Evolutionary conservation across 2,888 invertebrate species (phyloP), one percentile per base, ranked within the genome.

Genomic region (Latrodectus elegans): DNA sequence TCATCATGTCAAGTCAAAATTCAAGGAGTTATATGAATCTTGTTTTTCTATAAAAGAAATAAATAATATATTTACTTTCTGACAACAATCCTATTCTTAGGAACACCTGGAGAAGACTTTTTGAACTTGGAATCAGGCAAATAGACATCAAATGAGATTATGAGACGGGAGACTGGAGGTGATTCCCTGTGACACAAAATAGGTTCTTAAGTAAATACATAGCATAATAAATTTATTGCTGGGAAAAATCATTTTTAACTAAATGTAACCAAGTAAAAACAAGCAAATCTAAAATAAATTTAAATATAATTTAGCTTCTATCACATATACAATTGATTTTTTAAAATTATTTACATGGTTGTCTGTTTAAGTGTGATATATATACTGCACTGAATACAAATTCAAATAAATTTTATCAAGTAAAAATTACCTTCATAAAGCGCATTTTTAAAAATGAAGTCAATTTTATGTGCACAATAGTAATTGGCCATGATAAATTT

Each of bases 81-180:
- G 49, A 88, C 79, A 60, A 84, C 68, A n/a, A 88, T 80, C 72
- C 84, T 83, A 67, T 80, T 52, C 14, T 88, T 84, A 22, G 88
- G 88, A 15, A 84, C 49, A 17, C 12, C 52, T 38, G 88, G 88
- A 64, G 22, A 64, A 15, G 88, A 70, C 64, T 79, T 84, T 67
- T 67, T 74, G 67, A 79, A 84, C 12, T 75, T 68, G 15, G 72
- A 64, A 51, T 71, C 75, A 17, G 88, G 88, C 10, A 80, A 52
- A 74, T 88, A 88, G 1, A 88, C 88, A 82, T 88, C 88, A 76
- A 84, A 88, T 2, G 75, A 70, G 51, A 88, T 76, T 84, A 84
- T 65, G 8, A 88, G 14, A 8, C 82, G 14, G 60, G 73, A 64
- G 15, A 77, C 38, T 38, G 38, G 38, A 38, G 38, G 38, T 38